phyloP scores from a whole-genome alignment of 1,140 invertebrate genomes.

The Formica selysi region DNA sequence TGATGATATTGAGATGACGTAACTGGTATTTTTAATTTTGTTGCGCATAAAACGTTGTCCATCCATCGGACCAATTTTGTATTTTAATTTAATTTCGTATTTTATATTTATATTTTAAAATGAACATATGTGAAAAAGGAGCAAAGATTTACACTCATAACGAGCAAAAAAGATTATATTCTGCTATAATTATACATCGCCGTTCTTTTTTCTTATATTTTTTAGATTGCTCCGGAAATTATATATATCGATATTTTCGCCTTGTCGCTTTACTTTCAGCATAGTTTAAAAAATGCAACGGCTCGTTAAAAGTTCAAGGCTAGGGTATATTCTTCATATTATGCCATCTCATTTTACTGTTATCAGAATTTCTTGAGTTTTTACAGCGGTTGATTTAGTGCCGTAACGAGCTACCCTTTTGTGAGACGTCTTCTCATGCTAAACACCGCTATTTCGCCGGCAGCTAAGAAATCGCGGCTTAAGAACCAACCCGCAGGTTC shows the following conservation, averaged over 20 bases:
- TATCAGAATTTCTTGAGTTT: conserved; percentile 52
- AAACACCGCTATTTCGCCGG: conserved; percentile 34
- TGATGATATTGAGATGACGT: neutral
- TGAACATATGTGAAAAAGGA: too few species aligned
- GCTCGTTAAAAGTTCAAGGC: conserved; percentile 11
- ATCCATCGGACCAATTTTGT: neutral
- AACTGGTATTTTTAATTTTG: neutral
- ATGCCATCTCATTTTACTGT: conserved; percentile 25
- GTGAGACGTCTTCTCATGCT: conserved; percentile 39
- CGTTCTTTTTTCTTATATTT: neutral
- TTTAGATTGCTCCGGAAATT: neutral
- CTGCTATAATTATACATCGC: neutral
- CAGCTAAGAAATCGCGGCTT: conserved; percentile 68
- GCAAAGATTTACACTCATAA: too few species aligned
- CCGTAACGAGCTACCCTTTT: conserved; percentile 45
- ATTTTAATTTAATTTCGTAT: too few species aligned
- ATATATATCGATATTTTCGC: conserved; percentile 16
- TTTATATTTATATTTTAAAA: too few species aligned
- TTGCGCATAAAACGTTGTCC: neutral
- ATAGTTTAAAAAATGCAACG: conserved; percentile 46
- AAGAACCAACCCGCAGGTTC: conserved; percentile 63
- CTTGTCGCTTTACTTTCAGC: conserved; percentile 10
- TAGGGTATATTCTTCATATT: conserved; percentile 21
- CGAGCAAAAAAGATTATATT: too few species aligned
- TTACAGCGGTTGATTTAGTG: conserved; percentile 51